Evolutionary conservation across 2,113 vertebrate genomes (phyloP).

Genomic region (Oryzias celebensis): DNA sequence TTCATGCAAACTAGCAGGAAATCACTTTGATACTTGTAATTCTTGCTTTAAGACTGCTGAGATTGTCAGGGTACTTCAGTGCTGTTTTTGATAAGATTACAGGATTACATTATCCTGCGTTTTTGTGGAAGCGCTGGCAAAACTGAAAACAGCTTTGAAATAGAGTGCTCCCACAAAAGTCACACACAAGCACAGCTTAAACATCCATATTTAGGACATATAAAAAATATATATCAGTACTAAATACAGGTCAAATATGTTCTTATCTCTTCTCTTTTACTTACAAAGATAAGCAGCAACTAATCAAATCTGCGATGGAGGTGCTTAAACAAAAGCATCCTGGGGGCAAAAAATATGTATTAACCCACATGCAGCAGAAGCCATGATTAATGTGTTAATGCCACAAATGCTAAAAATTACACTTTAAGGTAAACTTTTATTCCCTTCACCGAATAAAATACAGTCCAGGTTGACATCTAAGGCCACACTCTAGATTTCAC

Average conservation of each 20-base stretch:
- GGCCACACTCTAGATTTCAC: conserved; percentile 45
- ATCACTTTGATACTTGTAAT: conserved; percentile 62
- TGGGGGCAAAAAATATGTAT: conserved; percentile 42
- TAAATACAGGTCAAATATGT: too few relatives aligned
- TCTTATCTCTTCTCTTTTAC: too few relatives aligned
- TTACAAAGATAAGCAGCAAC: too few relatives aligned
- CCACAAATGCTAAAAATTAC: conserved; percentile 38
- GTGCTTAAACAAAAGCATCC: background rate
- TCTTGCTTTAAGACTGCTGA: conserved; percentile 66
- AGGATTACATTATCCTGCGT: conserved; percentile 71
- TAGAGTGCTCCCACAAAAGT: conserved; percentile 38
- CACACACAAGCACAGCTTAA: conserved; percentile 11
- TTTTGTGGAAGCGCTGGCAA: conserved; percentile 45
- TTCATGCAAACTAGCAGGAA: conserved; percentile 68
- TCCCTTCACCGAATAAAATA: conserved; percentile 50
- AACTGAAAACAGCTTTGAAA: conserved; percentile 55
- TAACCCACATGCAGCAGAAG: conserved; percentile 3
- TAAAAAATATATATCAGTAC: too few relatives aligned
- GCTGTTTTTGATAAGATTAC: conserved; percentile 64
- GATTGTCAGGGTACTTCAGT: conserved; percentile 55
- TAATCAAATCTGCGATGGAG: too few relatives aligned
- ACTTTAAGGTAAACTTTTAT: conserved; percentile 43
- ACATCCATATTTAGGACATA: too few relatives aligned
- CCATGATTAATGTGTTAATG: conserved; percentile 18
- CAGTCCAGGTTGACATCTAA: conserved; percentile 43